Evolutionary conservation across 1,140 invertebrate genomes (phyloP), one percentile per base, ranked within the genome.

Genomic region (Dendrolimus punctatus): DNA sequence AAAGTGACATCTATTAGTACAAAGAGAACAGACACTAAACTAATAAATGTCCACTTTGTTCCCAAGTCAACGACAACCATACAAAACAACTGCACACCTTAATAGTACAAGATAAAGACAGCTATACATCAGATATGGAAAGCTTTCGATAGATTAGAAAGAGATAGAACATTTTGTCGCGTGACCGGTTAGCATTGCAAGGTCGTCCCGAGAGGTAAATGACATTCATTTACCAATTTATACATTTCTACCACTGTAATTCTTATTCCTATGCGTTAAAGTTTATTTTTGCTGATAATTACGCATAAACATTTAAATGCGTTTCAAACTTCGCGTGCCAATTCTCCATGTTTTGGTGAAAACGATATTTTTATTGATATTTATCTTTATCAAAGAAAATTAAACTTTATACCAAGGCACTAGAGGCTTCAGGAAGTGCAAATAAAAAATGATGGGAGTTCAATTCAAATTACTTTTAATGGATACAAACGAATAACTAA

Each of bases 151-250:
- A 49, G 10, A 66, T 47, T 43, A 58, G 61, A 66, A 49, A 55
- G 54, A 66, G 62, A 71, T 37, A 55, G 54, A 48, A 46, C 8
- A 55, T 48, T 55, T 43, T 53, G 57, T 59, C 60, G 55, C 57
- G 60, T 64, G 65, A 79, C 78, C 64, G 66, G 76, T 80, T 80
- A 80, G 68, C 80, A 84, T 84, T 84, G 80, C 80, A 84, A 84
- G 80, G 80, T 73, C 80, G 80, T 74, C 60, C 54, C 51, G 49
- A 51, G 64, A 65, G 79, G 78, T 82, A 69, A 80, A 47, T 73
- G 76, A 79, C 77, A 73, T 61, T 52, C 51, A 53, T 41, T 51
- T 51, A 51, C 46, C n/a, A 43, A 23, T 3, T 40, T 39, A 36
- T 6, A 8, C 2, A 39, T 44, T 38, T 8, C n/a, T 57, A 38